Conservation (phyloP, 2,888 invertebrate species). For the Lordiphosa andalusiaca region DNA sequence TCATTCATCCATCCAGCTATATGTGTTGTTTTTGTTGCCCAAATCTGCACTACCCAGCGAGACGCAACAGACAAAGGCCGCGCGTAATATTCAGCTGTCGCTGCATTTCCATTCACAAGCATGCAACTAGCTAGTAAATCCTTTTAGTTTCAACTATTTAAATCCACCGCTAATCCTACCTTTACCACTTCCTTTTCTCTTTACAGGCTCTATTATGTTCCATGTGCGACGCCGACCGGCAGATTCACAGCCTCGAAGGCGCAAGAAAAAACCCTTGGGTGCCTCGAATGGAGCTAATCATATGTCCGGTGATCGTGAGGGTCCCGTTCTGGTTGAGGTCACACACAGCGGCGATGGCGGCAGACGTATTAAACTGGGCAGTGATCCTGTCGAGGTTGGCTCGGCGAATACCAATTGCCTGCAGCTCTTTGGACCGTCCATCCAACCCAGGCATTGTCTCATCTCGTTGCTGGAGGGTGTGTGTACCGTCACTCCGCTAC, state of each 20-base stretch:
- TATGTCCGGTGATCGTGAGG: slow-evolving; percentile 83
- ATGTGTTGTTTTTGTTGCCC: slow-evolving; percentile 2
- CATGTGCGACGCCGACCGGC: slow-evolving; percentile 96
- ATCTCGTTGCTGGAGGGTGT: slow-evolving; percentile 95
- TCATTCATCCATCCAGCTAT: slow-evolving; percentile 4
- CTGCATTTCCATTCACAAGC: not conserved
- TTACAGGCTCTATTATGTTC: slow-evolving; percentile 96
- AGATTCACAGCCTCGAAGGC: slow-evolving; percentile 92
- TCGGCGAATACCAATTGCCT: slow-evolving; percentile 89
- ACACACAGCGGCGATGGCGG: slow-evolving; percentile 83
- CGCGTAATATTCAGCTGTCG: slow-evolving; percentile 14
- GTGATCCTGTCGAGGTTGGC: slow-evolving; percentile 87
- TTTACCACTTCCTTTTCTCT: slow-evolving; percentile 3
- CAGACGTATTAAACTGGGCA: slow-evolving; percentile 84
- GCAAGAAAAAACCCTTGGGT: slow-evolving; percentile 88
- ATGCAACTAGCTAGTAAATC: slow-evolving; percentile 40
- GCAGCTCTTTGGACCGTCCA: slow-evolving; percentile 93
- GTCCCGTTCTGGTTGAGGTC: slow-evolving; percentile 85
- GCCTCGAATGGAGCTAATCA: slow-evolving; percentile 81
- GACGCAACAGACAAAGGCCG: slow-evolving; percentile 37
- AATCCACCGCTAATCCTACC: slow-evolving; percentile 9
- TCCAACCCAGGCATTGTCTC: slow-evolving; percentile 96
- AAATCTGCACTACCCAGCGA: slow-evolving; percentile 18
- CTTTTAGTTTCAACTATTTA: not conserved
- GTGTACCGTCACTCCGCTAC: slow-evolving; percentile 95